A percentile compares a stretch with the other conserved stretches of the same genome.
Evolutionary conservation across 2,113 vertebrate genomes (phyloP).

Genomic region (Tupaia chinensis): DNA sequence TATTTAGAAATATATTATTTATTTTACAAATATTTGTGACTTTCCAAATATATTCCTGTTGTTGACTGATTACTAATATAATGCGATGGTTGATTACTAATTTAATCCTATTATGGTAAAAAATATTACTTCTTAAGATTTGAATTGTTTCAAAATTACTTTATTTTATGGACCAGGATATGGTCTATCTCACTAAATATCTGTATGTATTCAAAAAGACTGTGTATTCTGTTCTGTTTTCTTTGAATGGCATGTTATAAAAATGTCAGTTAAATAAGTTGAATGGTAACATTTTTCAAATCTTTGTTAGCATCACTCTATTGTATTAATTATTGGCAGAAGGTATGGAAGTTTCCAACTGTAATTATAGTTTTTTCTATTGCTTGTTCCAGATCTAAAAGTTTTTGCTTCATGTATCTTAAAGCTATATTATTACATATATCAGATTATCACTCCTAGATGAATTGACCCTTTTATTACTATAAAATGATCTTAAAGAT

Average conservation of each 20-base stretch:
- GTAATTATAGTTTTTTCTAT: background rate
- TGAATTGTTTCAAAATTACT: constrained; percentile 10
- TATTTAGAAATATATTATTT: background rate
- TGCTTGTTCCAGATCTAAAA: background rate
- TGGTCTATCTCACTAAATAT: background rate
- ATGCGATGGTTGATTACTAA: background rate
- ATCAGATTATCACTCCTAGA: background rate
- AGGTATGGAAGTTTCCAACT: background rate
- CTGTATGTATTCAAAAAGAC: background rate
- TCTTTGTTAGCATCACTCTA: background rate
- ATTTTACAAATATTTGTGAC: background rate
- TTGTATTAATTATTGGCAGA: constrained; percentile 18
- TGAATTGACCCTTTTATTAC: background rate
- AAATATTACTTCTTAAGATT: background rate
- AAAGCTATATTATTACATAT: background rate
- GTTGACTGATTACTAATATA: background rate
- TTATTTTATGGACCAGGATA: background rate
- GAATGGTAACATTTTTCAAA: background rate
- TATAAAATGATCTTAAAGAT: background rate
- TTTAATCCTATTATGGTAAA: background rate
- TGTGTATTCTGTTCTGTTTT: background rate
- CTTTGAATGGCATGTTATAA: background rate
- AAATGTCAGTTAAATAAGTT: background rate
- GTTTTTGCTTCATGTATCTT: background rate
- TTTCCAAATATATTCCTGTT: background rate